A percentile compares a stretch with the other conserved stretches of the same genome.
Conservation (phyloP, 2,113 vertebrate genomes). For the Pomatostomus ruficeps region DNA sequence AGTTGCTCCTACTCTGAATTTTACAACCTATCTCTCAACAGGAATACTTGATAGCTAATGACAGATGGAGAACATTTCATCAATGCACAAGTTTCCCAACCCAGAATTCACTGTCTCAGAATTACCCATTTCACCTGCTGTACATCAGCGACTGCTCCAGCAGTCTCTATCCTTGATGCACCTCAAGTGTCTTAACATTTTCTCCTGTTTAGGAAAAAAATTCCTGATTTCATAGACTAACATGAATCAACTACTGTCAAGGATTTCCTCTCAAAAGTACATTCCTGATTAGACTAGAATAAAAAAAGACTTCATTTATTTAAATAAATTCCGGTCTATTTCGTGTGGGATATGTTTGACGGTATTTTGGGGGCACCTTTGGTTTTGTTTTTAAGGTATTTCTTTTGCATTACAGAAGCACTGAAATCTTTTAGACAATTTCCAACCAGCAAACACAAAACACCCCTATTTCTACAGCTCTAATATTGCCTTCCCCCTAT, state of each 20-base stretch:
- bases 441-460: background rate
- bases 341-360: background rate
- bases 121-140: background rate
- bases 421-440: background rate
- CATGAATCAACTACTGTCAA: background rate
- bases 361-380: rapidly evolving
- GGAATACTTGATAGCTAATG: background rate
- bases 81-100: background rate
- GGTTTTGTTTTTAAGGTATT: background rate
- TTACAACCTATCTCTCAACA: background rate
- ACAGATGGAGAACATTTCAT: background rate
- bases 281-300: background rate
- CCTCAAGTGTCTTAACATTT: background rate
- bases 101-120: background rate
- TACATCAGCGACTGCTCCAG: background rate
- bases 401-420: background rate
- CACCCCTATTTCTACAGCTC: background rate
- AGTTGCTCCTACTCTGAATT: background rate
- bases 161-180: background rate
- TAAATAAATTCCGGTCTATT: background rate
- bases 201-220: background rate
- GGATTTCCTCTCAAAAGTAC: background rate
- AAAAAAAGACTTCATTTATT: background rate
- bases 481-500: background rate
- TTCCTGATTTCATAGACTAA: background rate